Evolutionary conservation across 2,113 vertebrate genomes (phyloP).

Genomic region (Myotis lucifugus): DNA sequence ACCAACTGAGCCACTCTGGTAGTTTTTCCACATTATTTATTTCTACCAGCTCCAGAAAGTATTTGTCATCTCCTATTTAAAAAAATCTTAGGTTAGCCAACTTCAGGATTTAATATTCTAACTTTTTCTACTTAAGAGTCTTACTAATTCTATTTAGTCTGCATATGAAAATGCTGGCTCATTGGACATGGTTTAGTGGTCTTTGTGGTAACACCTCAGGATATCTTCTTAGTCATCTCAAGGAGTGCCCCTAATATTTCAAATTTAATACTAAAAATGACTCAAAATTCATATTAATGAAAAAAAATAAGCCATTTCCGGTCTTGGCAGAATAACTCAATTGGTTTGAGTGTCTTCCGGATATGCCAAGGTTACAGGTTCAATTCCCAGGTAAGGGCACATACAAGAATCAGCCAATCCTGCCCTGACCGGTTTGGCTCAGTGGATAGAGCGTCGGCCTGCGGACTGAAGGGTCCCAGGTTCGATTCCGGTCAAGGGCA

Average conservation of each 20-base stretch:
- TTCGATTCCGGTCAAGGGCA: too few relatives aligned
- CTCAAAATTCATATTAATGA: constrained; percentile 26
- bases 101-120: constrained; percentile 10
- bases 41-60: background rate
- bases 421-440: too few relatives aligned
- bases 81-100: background rate
- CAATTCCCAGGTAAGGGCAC: background rate
- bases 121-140: constrained; percentile 12
- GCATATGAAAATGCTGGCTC: constrained; percentile 6
- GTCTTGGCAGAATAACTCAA: background rate
- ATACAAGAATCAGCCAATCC: background rate
- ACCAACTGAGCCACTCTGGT: background rate
- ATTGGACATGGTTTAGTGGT: background rate
- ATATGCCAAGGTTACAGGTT: background rate
- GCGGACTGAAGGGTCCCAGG: too few relatives aligned
- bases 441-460: too few relatives aligned
- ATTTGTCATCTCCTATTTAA: background rate
- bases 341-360: background rate
- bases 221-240: background rate
- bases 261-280: constrained; percentile 44
- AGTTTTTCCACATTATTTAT: constrained; percentile 2
- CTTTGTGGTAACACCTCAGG: constrained; percentile 6
- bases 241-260: background rate
- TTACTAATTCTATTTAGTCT: constrained; percentile 8
- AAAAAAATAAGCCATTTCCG: background rate